Conservation (phyloP, 2,113 vertebrate genomes). For the Ailurus styani region DNA sequence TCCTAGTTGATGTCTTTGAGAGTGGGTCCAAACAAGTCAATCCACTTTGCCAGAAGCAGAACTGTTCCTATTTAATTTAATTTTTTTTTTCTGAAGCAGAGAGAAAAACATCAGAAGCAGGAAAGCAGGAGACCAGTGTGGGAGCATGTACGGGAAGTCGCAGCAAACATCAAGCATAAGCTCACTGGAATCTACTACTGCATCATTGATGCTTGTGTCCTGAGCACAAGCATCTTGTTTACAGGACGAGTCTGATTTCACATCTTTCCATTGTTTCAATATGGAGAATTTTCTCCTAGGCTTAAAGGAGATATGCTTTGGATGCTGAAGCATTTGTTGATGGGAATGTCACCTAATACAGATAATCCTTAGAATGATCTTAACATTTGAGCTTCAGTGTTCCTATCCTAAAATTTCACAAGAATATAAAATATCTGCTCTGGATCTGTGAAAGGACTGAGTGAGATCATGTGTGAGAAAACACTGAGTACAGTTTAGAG, state of each 20-base stretch:
- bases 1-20: background rate
- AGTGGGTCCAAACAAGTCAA: background rate
- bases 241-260: background rate
- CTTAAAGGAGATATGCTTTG: background rate
- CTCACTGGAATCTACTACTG: background rate
- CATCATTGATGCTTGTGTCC: background rate
- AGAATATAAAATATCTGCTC: background rate
- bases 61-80: background rate
- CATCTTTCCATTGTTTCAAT: background rate
- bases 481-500: background rate
- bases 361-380: background rate
- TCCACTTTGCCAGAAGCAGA: background rate
- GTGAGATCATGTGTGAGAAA: background rate
- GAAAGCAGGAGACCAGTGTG: background rate
- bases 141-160: background rate
- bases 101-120: background rate
- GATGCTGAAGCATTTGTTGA: background rate
- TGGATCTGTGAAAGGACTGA: background rate
- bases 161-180: no score
- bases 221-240: background rate
- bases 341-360: background rate
- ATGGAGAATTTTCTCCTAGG: background rate
- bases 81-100: background rate
- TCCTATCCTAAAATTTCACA: background rate
- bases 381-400: background rate